Percentiles rank a stretch among this genome's conserved stretches.
Conservation (phyloP, 2,888 invertebrate species). For the Phyto melanocephala region DNA sequence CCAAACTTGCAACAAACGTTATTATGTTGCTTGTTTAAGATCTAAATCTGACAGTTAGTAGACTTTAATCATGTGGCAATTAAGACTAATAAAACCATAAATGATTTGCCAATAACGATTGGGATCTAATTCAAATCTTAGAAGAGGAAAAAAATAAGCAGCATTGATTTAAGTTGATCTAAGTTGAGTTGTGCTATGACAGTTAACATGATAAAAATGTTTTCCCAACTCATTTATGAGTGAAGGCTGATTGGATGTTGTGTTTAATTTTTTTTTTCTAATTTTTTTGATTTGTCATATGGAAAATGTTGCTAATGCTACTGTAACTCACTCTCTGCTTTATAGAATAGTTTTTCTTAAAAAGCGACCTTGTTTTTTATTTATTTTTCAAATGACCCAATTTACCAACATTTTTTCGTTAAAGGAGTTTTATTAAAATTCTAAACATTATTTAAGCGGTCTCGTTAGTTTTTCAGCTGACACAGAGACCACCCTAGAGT, state of each 20-base stretch:
- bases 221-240: constrained; percentile 16
- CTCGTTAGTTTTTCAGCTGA: constrained; percentile 28
- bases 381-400: constrained; percentile 41
- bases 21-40: constrained; percentile 45
- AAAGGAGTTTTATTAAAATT: constrained; percentile 38
- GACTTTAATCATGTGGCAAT: constrained; percentile 64
- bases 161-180: constrained; percentile 19
- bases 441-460: not conserved
- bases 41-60: constrained; percentile 63
- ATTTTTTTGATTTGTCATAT: not conserved
- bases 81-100: constrained; percentile 61
- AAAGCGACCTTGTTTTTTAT: constrained; percentile 47
- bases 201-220: constrained; percentile 57
- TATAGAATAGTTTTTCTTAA: too few species aligned
- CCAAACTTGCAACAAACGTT: constrained; percentile 40
- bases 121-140: constrained; percentile 51
- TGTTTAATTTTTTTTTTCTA: constrained; percentile 29
- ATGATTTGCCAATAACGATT: constrained; percentile 63
- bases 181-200: constrained; percentile 55
- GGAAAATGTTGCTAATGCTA: constrained; percentile 12
- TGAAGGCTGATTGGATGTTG: constrained; percentile 31
- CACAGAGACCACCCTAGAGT: constrained; percentile 57
- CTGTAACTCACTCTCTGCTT: too few species aligned
- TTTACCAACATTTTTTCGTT: constrained; percentile 14
- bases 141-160: not conserved